Conservation (phyloP, 2,888 invertebrate genomes). For the Noctua pronuba region DNA sequence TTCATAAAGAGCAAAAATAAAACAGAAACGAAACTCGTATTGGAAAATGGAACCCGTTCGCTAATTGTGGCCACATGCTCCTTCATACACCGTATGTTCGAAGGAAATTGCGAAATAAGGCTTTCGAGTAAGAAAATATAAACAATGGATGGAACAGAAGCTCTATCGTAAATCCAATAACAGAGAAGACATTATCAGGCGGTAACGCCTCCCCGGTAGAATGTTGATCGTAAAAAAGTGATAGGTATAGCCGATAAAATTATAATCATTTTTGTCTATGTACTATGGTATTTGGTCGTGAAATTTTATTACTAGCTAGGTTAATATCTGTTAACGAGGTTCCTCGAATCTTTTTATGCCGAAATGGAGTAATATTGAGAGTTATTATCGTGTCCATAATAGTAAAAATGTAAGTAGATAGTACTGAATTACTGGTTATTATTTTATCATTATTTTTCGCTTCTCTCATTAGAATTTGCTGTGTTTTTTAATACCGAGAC, state of each 20-base stretch:
- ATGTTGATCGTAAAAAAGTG: slow-evolving; percentile 62
- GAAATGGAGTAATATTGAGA: slow-evolving; percentile 48
- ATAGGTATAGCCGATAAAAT: slow-evolving; percentile 59
- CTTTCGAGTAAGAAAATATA: slow-evolving; percentile 71
- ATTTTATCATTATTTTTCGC: slow-evolving; percentile 20
- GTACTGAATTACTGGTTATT: slow-evolving; percentile 27
- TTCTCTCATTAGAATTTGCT: background rate
- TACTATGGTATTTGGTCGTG: slow-evolving; percentile 57
- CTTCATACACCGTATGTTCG: slow-evolving; percentile 36
- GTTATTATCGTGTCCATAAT: slow-evolving; percentile 46
- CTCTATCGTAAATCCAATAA: slow-evolving; percentile 69
- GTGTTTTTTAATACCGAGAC: background rate
- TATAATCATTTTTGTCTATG: slow-evolving; percentile 61
- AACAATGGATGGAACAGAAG: slow-evolving; percentile 67
- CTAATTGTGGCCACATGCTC: slow-evolving; percentile 54
- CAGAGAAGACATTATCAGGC: slow-evolving; percentile 63
- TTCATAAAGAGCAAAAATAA: slow-evolving; percentile 16
- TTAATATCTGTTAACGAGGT: slow-evolving; percentile 63
- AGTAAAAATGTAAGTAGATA: slow-evolving; percentile 37
- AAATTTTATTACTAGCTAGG: slow-evolving; percentile 57
- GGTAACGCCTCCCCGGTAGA: slow-evolving; percentile 53
- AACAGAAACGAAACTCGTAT: slow-evolving; percentile 12
- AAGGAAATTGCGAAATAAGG: slow-evolving; percentile 69
- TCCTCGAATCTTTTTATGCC: slow-evolving; percentile 57
- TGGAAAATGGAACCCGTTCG: slow-evolving; percentile 45